Evolutionary conservation across 2,113 vertebrate species (phyloP).

Genomic region (Microcebus jonahi): DNA sequence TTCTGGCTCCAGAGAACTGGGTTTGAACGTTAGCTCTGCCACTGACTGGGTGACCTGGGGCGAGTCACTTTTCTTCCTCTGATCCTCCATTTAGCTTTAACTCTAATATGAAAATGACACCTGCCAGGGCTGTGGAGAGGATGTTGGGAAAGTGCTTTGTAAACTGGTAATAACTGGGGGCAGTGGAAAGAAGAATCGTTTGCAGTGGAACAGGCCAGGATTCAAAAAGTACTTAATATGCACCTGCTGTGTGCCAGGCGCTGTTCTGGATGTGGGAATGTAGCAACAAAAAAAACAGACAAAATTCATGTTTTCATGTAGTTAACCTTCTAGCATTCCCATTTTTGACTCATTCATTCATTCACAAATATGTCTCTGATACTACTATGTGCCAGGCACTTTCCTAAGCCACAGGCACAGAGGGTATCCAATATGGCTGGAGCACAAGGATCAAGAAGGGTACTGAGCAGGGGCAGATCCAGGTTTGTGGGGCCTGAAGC

Average conservation of each 20-base stretch:
- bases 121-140: background rate
- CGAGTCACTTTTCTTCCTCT: background rate
- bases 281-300: background rate
- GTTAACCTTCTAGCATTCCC: background rate
- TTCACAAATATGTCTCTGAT: background rate
- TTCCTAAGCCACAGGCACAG: background rate
- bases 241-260: background rate
- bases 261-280: background rate
- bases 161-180: background rate
- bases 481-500: background rate
- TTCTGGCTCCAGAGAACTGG: background rate
- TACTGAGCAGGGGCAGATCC: background rate
- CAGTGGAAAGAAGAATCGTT: background rate
- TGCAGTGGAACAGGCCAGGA: background rate
- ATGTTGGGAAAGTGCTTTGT: background rate
- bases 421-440: background rate
- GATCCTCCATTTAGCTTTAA: background rate
- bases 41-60: background rate
- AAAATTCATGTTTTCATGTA: background rate
- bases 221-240: background rate
- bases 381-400: background rate
- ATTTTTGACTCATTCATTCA: conserved; percentile 1
- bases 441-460: background rate
- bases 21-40: conserved; percentile 3
- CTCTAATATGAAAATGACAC: conserved; percentile 38